Percentiles rank a stretch among this genome's conserved stretches.
phyloP scores from a whole-genome alignment of 2,888 invertebrate genomes.

The Athetis lepigone region DNA sequence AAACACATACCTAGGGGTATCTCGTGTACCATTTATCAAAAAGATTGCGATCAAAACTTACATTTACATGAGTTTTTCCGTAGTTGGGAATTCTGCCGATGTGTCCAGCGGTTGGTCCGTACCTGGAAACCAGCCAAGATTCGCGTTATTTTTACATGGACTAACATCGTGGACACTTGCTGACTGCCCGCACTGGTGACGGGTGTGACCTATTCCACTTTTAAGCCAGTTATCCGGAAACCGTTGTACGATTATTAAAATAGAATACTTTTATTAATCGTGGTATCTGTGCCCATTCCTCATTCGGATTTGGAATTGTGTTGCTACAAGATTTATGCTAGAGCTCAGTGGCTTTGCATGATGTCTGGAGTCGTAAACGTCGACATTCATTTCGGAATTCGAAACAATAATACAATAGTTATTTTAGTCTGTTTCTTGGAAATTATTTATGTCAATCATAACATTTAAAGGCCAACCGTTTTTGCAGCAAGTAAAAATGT shows the following conservation, averaged over 20 bases:
- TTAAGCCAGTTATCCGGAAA: constrained; percentile 60
- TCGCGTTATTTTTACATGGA: constrained; percentile 83
- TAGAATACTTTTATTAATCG: constrained; percentile 51
- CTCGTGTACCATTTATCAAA: not conserved
- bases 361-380: constrained; percentile 39
- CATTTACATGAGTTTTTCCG: constrained; percentile 87
- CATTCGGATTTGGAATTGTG: constrained; percentile 37
- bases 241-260: constrained; percentile 42
- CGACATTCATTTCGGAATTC: constrained; percentile 45
- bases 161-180: constrained; percentile 70
- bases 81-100: constrained; percentile 87
- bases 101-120: constrained; percentile 83
- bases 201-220: constrained; percentile 78
- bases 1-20: not conserved
- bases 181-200: constrained; percentile 56
- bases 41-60: constrained; percentile 70
- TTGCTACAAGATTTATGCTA: constrained; percentile 35
- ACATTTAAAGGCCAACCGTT: constrained; percentile 16
- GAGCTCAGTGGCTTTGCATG: constrained; percentile 14
- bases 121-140: constrained; percentile 87
- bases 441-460: constrained; percentile 32
- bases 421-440: constrained; percentile 32
- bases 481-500: not conserved
- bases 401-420: constrained; percentile 41
- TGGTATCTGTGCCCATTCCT: constrained; percentile 43